Evolutionary conservation across 2,888 invertebrate species (phyloP).

Genomic region (Marasmarcha lunaedactyla): DNA sequence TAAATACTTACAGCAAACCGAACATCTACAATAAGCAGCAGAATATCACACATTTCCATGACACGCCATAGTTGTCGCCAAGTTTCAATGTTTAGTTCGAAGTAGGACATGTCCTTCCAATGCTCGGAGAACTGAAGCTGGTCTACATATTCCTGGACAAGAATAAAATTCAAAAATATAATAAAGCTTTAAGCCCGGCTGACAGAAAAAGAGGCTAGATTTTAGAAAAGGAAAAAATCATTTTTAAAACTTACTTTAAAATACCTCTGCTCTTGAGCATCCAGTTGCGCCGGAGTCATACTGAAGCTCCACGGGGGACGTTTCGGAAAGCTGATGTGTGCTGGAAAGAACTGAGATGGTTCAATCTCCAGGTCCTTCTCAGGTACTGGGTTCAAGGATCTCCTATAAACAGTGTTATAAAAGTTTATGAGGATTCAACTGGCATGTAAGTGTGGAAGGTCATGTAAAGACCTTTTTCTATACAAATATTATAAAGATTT

Average conservation of each 20-base stretch:
- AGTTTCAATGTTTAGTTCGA: slow-evolving; percentile 94
- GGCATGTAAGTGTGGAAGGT: too few relatives aligned
- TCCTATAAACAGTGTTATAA: too few relatives aligned
- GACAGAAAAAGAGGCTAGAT: too few relatives aligned
- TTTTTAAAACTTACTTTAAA: slow-evolving; percentile 77
- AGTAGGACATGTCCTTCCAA: slow-evolving; percentile 81
- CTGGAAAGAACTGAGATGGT: slow-evolving; percentile 75
- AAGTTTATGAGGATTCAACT: too few relatives aligned
- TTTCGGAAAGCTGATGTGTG: slow-evolving; percentile 82
- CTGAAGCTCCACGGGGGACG: slow-evolving; percentile 87
- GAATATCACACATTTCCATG: slow-evolving; percentile 91
- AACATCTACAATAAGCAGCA: slow-evolving; percentile 90
- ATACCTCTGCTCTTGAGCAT: slow-evolving; percentile 85
- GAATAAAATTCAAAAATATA: slow-evolving; percentile 1
- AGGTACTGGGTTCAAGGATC: slow-evolving; percentile 61
- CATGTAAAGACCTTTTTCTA: too few relatives aligned
- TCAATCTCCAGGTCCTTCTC: slow-evolving; percentile 77
- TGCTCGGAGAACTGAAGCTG: slow-evolving; percentile 72
- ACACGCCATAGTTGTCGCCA: slow-evolving; percentile 98
- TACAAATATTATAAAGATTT: too few relatives aligned
- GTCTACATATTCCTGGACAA: slow-evolving; percentile 78
- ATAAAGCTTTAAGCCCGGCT: too few relatives aligned
- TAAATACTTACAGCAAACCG: slow-evolving; percentile 80
- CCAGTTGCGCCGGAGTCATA: slow-evolving; percentile 79
- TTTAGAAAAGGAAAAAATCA: too few relatives aligned